Percentiles rank a stretch among this genome's conserved stretches.
Conservation (phyloP, 1,140 invertebrate species). For the Caenorhabditis latens region DNA sequence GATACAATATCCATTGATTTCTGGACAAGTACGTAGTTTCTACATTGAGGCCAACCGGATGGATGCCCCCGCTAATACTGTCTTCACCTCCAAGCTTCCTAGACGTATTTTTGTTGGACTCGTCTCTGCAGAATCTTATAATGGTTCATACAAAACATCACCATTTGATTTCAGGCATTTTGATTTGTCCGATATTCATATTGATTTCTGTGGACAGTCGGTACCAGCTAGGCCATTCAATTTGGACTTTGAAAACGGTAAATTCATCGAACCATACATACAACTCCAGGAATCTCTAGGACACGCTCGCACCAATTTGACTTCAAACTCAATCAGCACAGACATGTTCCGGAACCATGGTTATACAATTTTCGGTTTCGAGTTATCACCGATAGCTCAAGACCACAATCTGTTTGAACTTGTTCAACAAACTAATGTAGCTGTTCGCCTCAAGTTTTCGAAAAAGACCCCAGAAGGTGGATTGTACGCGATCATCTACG, state of each 20-base stretch:
- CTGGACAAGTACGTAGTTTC: neutral
- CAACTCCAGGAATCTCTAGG: constrained; percentile 7
- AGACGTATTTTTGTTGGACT: neutral
- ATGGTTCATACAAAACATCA: neutral
- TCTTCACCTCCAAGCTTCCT: neutral
- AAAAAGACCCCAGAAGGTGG: neutral
- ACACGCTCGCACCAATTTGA: neutral
- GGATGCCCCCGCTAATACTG: neutral
- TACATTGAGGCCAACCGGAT: neutral
- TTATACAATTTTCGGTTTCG: neutral
- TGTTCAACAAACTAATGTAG: neutral
- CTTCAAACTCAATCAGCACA: neutral
- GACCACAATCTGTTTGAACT: constrained; percentile 1
- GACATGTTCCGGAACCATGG: neutral
- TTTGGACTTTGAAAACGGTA: neutral
- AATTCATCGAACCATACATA: neutral
- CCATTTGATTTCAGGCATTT: too few relatives aligned
- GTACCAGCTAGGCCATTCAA: neutral
- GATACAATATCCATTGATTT: constrained; percentile 3
- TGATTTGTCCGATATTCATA: too few relatives aligned
- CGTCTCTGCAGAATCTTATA: neutral
- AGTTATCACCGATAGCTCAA: neutral
- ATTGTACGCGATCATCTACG: neutral
- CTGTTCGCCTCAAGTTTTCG: neutral
- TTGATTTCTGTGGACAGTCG: constrained; percentile 2